Evolutionary conservation across 2,888 invertebrate genomes (phyloP), one percentile per base, ranked within the genome.

Genomic region (Drosophila falleni): DNA sequence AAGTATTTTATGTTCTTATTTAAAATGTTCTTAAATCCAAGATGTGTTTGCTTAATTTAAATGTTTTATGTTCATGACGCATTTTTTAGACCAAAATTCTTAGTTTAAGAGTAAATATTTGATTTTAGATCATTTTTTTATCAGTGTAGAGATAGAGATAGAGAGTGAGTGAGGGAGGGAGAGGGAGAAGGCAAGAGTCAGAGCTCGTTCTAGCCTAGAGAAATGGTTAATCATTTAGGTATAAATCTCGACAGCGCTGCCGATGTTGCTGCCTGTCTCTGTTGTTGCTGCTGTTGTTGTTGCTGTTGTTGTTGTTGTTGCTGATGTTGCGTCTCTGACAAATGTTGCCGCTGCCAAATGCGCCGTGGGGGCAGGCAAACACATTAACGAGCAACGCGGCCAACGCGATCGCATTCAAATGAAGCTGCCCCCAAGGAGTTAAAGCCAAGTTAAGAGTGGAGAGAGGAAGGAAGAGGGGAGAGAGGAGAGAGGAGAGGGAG

Each of bases 181-280:
- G n/a, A 13, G 31, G 19, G 55, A 42, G 8, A n/a, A n/a, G 9
- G 11, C 1, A 16, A 23, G 26, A 46, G 26, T 5, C 11, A 19
- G 6, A 8, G 33, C 33, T 33, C 19, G 19, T 50, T 50, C 55
- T 49, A 15, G 74, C 64, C 74, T 78, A 70, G 83, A 71, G 67
- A 86, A 88, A 83, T 85, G 78, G 89, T 88, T 88, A 84, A 84
- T 89, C 89, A 89, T 88, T 85, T 88, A 81, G 81, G 89, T 85
- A 88, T 85, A 89, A 85, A 84, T 84, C 84, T 84, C 86, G 41
- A 37, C 64, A 41, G 26, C 58, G 47, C 51, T 44, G 66, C 78
- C 47, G 66, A 50, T 60, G 62, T 63, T 29, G 56, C 19, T 58
- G 64, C 49, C 26, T 39, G 23, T 4, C 23, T 23, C 56, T 26